These are phyloP conservation scores for Zingel zingel DNA, from an alignment of 2,113 vertebrate genomes.

Conservation along the genomic window DNA sequence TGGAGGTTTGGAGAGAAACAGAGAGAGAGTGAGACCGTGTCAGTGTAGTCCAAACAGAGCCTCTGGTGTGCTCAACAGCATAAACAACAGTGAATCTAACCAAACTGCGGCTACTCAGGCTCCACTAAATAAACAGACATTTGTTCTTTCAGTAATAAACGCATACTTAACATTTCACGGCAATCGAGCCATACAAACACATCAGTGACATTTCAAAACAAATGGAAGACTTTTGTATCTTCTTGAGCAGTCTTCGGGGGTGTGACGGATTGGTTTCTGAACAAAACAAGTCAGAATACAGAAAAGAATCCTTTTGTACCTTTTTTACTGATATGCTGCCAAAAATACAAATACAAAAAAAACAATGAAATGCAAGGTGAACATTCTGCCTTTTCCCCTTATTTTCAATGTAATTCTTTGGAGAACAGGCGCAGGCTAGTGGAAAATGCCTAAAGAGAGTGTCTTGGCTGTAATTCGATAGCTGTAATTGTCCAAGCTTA, in stretches of 20 bases:
- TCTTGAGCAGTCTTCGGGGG: neutral
- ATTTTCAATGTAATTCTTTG: conserved; percentile 26
- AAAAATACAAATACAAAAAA: conserved; percentile 8
- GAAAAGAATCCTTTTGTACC: neutral
- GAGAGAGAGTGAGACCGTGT: neutral
- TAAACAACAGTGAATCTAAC: conserved; percentile 45
- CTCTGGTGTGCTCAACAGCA: conserved; percentile 41
- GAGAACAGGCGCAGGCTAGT: conserved; percentile 45
- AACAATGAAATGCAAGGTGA: conserved; percentile 22
- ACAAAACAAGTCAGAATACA: neutral
- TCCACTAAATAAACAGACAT: conserved; percentile 23
- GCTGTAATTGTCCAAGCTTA: conserved; percentile 63
- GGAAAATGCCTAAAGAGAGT: conserved; percentile 32
- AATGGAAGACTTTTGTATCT: neutral
- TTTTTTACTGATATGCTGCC: neutral
- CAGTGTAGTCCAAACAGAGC: conserved; percentile 41
- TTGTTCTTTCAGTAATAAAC: conserved; percentile 50
- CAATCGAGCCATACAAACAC: conserved; percentile 32
- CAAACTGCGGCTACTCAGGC: conserved; percentile 11
- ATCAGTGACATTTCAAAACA: conserved; percentile 24
- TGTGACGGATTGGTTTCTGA: conserved; percentile 9
- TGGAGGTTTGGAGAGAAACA: conserved; percentile 14
- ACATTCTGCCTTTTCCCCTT: conserved; percentile 12
- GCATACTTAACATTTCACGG: conserved; percentile 51
- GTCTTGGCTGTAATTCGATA: conserved; percentile 61